phyloP scores from a whole-genome alignment of 2,888 invertebrate genomes.

The Mimachlamys varia region DNA sequence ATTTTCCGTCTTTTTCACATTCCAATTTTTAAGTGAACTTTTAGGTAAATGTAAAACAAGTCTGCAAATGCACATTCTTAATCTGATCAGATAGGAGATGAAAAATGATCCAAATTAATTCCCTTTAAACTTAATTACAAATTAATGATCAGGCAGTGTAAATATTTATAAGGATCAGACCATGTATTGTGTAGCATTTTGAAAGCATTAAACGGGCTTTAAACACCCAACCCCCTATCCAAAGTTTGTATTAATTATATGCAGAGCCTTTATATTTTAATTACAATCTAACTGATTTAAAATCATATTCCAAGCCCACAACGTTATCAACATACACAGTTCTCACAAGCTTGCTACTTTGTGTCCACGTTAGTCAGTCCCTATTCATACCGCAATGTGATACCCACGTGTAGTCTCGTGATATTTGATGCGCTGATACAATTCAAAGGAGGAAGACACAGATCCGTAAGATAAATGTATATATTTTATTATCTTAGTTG shows the following conservation, averaged over 20 bases:
- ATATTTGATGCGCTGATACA: background rate
- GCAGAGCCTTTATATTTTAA: background rate
- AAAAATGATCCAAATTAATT: background rate
- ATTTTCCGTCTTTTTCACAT: background rate
- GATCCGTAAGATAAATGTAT: constrained; percentile 5
- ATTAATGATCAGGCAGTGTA: constrained; percentile 1
- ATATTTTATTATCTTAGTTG: constrained; percentile 20
- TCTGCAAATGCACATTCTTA: background rate
- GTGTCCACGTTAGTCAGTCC: background rate
- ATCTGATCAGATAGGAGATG: background rate
- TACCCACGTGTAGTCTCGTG: constrained; percentile 10
- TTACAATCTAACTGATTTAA: background rate
- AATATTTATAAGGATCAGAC: background rate
- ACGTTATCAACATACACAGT: background rate
- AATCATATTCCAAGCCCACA: constrained; percentile 8
- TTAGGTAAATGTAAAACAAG: background rate
- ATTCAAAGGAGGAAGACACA: constrained; percentile 8
- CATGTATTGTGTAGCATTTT: background rate
- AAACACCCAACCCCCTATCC: background rate
- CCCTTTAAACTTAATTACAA: constrained; percentile 28
- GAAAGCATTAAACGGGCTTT: background rate
- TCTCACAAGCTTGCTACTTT: background rate
- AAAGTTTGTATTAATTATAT: background rate
- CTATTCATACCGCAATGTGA: constrained; percentile 8
- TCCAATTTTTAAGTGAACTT: background rate